phyloP scores from a whole-genome alignment of 2,797 vertebrate genomes.

The Champsocephalus esox region DNA sequence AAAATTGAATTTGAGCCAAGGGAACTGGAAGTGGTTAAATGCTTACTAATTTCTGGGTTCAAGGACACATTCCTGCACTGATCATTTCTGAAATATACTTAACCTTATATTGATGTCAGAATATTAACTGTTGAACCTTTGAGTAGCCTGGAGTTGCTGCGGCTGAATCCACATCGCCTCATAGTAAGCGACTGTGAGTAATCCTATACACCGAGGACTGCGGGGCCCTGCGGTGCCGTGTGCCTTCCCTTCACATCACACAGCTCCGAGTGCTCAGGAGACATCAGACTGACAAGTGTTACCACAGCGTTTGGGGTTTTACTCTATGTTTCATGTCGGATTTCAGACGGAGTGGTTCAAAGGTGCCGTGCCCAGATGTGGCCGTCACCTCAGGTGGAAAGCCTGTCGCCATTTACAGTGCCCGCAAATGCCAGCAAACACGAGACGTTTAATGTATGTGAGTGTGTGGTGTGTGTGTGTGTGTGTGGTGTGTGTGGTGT shows the following conservation, averaged over 20 bases:
- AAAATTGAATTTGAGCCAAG: too few relatives aligned
- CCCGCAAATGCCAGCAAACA: conserved; percentile 56
- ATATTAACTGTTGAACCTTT: not conserved
- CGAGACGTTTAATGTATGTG: conserved; percentile 16
- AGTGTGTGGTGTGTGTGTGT: not conserved
- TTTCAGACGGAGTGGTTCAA: conserved; percentile 59
- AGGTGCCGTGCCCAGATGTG: conserved; percentile 56
- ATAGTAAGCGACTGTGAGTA: conserved; percentile 44
- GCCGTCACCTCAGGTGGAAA: conserved; percentile 55
- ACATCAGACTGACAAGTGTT: conserved; percentile 71
- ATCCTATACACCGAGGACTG: conserved; percentile 29
- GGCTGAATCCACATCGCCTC: conserved; percentile 26
- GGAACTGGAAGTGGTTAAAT: too few relatives aligned
- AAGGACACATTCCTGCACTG: not conserved
- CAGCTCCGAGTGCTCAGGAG: conserved; percentile 48
- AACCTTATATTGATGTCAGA: conserved; percentile 1
- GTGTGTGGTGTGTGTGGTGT: not conserved
- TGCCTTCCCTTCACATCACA: conserved; percentile 52
- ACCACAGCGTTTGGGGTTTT: conserved; percentile 57
- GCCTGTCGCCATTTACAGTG: conserved; percentile 32
- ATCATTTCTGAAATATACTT: not conserved
- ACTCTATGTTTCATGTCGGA: conserved; percentile 64
- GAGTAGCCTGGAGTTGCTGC: conserved; percentile 9
- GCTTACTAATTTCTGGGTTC: too few relatives aligned
- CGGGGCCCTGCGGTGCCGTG: conserved; percentile 30